Base-by-base conservation (phyloP, 2,888 invertebrate species). In the Polyommatus iphigenia region DNA sequence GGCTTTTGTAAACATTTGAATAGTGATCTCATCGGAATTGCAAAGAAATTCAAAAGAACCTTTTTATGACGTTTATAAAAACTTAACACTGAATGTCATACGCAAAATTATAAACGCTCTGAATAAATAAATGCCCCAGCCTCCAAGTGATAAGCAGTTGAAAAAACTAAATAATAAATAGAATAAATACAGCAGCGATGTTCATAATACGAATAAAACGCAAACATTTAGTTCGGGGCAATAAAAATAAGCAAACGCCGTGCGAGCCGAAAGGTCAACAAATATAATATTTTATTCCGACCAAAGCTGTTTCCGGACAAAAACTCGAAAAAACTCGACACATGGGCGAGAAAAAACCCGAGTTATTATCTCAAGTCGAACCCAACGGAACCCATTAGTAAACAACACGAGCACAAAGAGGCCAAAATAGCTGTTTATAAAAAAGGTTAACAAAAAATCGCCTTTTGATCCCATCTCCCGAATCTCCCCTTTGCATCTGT, bases 371-470 rank as follows among this genome's bases (percentile, higher is more conserved):
- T 93, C 90, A 93, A 93, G 93, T 92, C 93, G 92, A 91, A 91
- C 91, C 93, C 91, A 93, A 89, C 93, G 91, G 92, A 92, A 91
- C 91, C 92, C 93, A 94, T 94, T 94, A 94, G 94, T 93, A 94
- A 93, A 93, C 94, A 93, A 93, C 94, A 90, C 90, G 88, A 87
- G 87, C 93, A 92, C 93, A 93, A 92, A 89, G 90, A 93, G 92
- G 90, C 91, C 89, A 89, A 92, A 93, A 93, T 90, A 91, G 90
- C 90, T 84, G 90, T 91, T 90, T 89, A 91, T 88, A 90, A 91
- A 92, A 87, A 85, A 83, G 81, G 87, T 67, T 88, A 87, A 93
- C 92, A 93, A 93, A 93, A 93, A 94, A 92, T 90, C 90, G 86
- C 86, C 93, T 92, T 91, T 93, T 91, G 91, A 93, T 91, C 92